Evolutionary conservation across 2,797 vertebrate genomes (phyloP).

Genomic region (Enteromius anoplus): DNA sequence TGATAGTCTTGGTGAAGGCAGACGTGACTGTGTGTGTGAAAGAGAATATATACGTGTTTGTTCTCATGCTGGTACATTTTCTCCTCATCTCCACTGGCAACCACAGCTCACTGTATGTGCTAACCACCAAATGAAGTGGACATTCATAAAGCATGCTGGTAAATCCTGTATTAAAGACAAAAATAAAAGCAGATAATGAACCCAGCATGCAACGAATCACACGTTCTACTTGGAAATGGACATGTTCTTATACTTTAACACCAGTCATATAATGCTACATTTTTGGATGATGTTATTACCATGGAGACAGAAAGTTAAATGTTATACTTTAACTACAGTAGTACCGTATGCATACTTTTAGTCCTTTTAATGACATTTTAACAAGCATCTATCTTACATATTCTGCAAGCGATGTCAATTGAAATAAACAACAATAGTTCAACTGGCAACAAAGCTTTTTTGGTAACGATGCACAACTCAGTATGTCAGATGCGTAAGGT

Average conservation of each 20-base stretch:
- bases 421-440: not conserved
- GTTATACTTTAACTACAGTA: not conserved
- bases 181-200: conserved; percentile 35
- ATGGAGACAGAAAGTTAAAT: not conserved
- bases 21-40: not conserved
- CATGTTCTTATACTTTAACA: not conserved
- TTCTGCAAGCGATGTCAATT: not conserved
- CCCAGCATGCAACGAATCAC: conserved; percentile 25
- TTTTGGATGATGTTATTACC: not conserved
- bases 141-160: conserved; percentile 32
- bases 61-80: conserved; percentile 31
- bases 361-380: too few relatives aligned
- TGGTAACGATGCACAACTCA: not conserved
- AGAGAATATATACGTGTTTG: not conserved
- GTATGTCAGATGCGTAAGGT: not conserved
- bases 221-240: not conserved
- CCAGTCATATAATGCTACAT: not conserved
- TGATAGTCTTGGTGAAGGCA: conserved; percentile 31
- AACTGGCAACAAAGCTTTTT: not conserved
- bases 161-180: conserved; percentile 28
- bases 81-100: conserved; percentile 46
- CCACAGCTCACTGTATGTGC: conserved; percentile 36
- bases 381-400: not conserved
- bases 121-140: conserved; percentile 39
- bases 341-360: not conserved